Conservation (phyloP, 2,888 invertebrate species). For the Eueremaeus valkanovi region DNA sequence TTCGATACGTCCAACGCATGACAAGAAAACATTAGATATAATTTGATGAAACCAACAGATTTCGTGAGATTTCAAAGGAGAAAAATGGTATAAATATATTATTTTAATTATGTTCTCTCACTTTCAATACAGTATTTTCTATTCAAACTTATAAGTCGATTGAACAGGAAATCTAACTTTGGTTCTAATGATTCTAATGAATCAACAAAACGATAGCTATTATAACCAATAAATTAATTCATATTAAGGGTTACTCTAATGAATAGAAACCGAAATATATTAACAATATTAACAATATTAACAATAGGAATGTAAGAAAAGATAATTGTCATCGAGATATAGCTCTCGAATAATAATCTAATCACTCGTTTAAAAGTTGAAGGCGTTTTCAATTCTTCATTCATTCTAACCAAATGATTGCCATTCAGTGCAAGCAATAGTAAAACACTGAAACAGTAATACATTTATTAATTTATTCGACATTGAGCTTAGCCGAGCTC, state of each 20-base stretch:
- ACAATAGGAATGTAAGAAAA: not conserved
- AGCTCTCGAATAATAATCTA: not conserved
- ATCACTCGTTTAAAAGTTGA: not conserved
- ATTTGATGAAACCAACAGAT: slow-evolving; percentile 2
- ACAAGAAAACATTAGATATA: slow-evolving; percentile 12
- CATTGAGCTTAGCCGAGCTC: not conserved
- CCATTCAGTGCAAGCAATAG: too few relatives aligned
- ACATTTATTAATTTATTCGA: not conserved
- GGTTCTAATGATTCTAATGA: too few relatives aligned
- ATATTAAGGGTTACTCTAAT: too few relatives aligned
- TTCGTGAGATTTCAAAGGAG: not conserved
- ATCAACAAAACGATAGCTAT: too few relatives aligned
- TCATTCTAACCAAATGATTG: not conserved
- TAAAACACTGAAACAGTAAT: too few relatives aligned
- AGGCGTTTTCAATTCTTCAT: slow-evolving; percentile 5
- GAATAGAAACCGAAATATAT: too few relatives aligned
- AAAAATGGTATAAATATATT: not conserved
- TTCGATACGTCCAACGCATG: slow-evolving; percentile 19
- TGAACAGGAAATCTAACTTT: not conserved
- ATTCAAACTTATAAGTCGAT: not conserved
- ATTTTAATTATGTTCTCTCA: slow-evolving; percentile 8
- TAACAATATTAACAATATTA: too few relatives aligned
- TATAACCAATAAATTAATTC: too few relatives aligned
- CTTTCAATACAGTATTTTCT: too few relatives aligned
- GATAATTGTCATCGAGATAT: slow-evolving; percentile 32